Base-by-base conservation (phyloP, 2,888 invertebrate species). In the Ceraclea dissimilis region DNA sequence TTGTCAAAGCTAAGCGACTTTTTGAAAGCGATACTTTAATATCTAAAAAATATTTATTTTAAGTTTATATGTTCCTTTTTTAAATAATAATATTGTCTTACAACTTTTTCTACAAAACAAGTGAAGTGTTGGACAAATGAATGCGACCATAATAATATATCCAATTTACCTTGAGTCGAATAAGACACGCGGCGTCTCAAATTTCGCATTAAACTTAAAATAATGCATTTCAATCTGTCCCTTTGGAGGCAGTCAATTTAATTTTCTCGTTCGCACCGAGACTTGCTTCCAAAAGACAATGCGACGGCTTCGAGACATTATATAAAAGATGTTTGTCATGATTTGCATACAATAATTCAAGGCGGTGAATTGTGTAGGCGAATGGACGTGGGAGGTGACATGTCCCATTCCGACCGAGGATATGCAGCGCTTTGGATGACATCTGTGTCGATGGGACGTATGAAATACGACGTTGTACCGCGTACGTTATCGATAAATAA, bases 271-370 rank as follows among this genome's bases (percentile, higher is more conserved):
- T 19, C 39, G n/a, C 26, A 10, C 26, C 26, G 26, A 26, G 26
- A 26, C 10, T 34, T 19, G n/a, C n/a, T n/a, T n/a, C n/a, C n/a
- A n/a, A n/a, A 19, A 48, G 48, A 57, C 57, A 57, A 57, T 57
- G 57, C 46, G 43, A 51, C 54, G 52, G 54, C 19, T 31, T 33
- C 20, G 54, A 21, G 1, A 47, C 51, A 26, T 39, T 39, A n/a
- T 39, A 31, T 31, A 39, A 13, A 21, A 46, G 51, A 55, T 52
- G 55, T 49, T 54, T 54, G 58, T 60, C 57, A 52, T n/a, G 54
- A 61, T 61, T 61, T 59, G 59, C 61, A 61, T 61, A 61, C 59
- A 59, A 61, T 61, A 59, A 61, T 61, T 61, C 61, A 58, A 55
- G 19, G 39, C 52, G 43, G 49, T 8, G 51, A 34, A 49, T 6